These are phyloP conservation scores for Anguilla marmorata DNA, from an alignment of 2,797 vertebrate species.

Conservation along the genomic window DNA sequence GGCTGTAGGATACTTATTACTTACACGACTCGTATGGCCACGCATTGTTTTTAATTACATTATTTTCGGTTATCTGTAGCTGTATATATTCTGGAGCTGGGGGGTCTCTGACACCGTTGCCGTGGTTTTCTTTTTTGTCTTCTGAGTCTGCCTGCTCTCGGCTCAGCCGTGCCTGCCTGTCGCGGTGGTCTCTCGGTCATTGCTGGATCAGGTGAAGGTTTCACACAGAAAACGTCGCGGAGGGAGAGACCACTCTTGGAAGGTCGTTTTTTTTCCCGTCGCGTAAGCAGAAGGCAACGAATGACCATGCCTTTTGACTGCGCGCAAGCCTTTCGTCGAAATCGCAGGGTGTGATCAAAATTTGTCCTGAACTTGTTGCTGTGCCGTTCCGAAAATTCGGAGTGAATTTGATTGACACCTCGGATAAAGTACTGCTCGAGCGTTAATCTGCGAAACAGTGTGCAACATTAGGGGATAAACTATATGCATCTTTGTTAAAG, in stretches of 20 bases:
- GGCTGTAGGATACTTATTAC: neutral
- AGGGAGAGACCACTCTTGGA: constrained; percentile 45
- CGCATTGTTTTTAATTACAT: neutral
- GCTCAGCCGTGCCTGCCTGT: constrained; percentile 28
- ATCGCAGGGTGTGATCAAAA: constrained; percentile 59
- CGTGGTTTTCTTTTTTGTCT: neutral
- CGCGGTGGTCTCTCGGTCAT: constrained; percentile 72
- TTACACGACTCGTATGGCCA: neutral
- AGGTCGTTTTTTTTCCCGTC: constrained; percentile 49
- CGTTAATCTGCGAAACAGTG: neutral
- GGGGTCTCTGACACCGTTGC: neutral
- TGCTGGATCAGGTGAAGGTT: constrained; percentile 66
- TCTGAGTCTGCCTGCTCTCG: neutral
- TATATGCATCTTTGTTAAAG: constrained; percentile 5
- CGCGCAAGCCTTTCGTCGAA: constrained; percentile 35
- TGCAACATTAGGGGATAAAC: neutral
- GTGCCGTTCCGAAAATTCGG: constrained; percentile 30
- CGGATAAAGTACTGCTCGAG: constrained; percentile 52
- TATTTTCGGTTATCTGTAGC: constrained; percentile 21
- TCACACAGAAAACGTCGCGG: constrained; percentile 59
- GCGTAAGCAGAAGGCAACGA: constrained; percentile 45
- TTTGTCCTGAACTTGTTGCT: constrained; percentile 77
- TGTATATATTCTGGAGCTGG: neutral
- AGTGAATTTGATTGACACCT: neutral
- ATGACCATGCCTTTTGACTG: neutral